Conservation (phyloP, 2,797 vertebrate species). For the Manis crassicaudata region DNA sequence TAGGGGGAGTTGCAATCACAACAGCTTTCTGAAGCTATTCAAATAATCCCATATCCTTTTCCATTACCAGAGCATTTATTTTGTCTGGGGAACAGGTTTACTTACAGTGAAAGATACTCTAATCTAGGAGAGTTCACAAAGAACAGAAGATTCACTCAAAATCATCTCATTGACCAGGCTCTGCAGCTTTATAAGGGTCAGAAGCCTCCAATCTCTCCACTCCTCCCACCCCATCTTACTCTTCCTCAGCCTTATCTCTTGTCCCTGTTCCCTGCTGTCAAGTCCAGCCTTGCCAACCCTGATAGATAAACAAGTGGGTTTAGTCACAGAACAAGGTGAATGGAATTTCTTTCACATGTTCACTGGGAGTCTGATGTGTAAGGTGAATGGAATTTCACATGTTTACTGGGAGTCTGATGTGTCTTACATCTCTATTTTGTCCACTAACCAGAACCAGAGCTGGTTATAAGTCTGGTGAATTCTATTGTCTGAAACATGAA, state of each 20-base stretch:
- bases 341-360: background rate
- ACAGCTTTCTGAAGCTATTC: background rate
- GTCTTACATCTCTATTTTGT: background rate
- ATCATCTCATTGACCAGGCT: background rate
- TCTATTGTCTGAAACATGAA: background rate
- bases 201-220: background rate
- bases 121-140: background rate
- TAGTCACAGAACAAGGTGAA: background rate
- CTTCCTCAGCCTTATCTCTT: background rate
- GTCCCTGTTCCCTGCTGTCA: background rate
- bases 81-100: background rate
- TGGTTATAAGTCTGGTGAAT: background rate
- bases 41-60: background rate
- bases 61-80: background rate
- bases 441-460: background rate
- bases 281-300: background rate
- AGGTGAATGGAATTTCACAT: background rate
- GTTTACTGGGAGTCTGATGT: background rate
- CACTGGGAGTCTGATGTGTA: background rate
- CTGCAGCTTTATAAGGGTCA: background rate
- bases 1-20: background rate
- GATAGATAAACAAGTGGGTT: background rate
- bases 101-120: background rate
- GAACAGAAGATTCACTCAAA: background rate
- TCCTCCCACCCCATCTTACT: accelerated